Evolutionary conservation across 2,888 invertebrate genomes (phyloP), one percentile per base, ranked within the genome.

Genomic region (Amphipyra tragopoginis): DNA sequence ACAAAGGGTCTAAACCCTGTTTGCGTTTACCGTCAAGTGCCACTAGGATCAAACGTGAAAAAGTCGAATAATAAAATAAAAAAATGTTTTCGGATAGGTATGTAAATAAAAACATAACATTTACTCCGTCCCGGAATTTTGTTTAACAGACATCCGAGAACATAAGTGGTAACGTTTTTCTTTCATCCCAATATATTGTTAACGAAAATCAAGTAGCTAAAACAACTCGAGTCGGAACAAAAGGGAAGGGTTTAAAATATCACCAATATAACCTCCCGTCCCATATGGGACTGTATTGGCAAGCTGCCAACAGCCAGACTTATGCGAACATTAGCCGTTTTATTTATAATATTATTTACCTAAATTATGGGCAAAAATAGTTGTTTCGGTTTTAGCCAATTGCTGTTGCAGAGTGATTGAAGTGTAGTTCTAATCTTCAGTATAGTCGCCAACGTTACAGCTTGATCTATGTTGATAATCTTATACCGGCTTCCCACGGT

Each of bases 271-370:
- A 70, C 65, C 72, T 52, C 55, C 57, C 53, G 59, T 63, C 67
- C 64, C 76, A 70, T 77, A 76, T 72, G 79, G 63, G 62, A 55
- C 57, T 61, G 57, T 53, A 61, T 67, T 82, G 82, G 79, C 68
- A 5, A 21, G n/a, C 39, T 39, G 77, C 79, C 81, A 83, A 53
- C 56, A 65, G 52, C 47, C 60, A 50, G 57, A 38, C 56, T 3
- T 42, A 36, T 59, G 60, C 38, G 61, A 39, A 72, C 56, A 72
- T 76, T 72, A 61, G 57, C 58, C 26, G 43, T 59, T 68, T 68
- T 73, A 68, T 66, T 63, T 67, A 60, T 58, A 73, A 76, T 45
- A 66, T 63, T 52, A 48, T 58, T 59, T 54, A 39, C 34, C 40
- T 60, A 65, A 62, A 65, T 49, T 52, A 48, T 55, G n/a, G 44